Conservation (phyloP, 2,888 invertebrate species). For the Eremobia ochroleuca region DNA sequence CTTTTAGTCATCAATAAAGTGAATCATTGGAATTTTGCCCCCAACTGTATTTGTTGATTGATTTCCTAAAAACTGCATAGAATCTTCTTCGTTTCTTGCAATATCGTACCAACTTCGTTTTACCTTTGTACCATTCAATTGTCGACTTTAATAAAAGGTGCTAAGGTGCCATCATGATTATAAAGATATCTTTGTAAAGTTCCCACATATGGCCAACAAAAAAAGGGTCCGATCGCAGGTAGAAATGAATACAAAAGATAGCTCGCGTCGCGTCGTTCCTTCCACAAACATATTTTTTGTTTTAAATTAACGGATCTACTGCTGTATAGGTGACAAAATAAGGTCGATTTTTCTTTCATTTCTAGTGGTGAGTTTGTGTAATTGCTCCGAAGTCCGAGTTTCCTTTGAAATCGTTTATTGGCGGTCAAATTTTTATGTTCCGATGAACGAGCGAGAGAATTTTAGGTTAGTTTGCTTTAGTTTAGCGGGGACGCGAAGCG, state of each 20-base stretch:
- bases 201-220: conserved; percentile 77
- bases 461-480: conserved; percentile 87
- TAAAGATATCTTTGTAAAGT: conserved; percentile 44
- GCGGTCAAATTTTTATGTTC: conserved; percentile 87
- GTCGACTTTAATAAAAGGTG: conserved; percentile 63
- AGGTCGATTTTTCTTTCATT: conserved; percentile 68
- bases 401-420: conserved; percentile 83
- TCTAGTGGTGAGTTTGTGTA: conserved; percentile 68
- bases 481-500: conserved; percentile 77
- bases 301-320: conserved; percentile 25
- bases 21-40: conserved; percentile 64
- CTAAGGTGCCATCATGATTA: conserved; percentile 60
- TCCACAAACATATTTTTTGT: conserved; percentile 62
- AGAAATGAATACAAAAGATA: conserved; percentile 87
- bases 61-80: conserved; percentile 74
- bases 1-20: conserved; percentile 56
- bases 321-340: conserved; percentile 56
- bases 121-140: conserved; percentile 45
- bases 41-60: conserved; percentile 65
- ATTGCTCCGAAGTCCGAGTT: conserved; percentile 76
- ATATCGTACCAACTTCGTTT: conserved; percentile 49
- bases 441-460: conserved; percentile 74
- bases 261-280: conserved; percentile 81
- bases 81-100: conserved; percentile 66
- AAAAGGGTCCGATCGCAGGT: conserved; percentile 88